These are phyloP conservation scores for Cyprinella venusta DNA, from an alignment of 2,797 vertebrate genomes.

Conservation along the genomic window DNA sequence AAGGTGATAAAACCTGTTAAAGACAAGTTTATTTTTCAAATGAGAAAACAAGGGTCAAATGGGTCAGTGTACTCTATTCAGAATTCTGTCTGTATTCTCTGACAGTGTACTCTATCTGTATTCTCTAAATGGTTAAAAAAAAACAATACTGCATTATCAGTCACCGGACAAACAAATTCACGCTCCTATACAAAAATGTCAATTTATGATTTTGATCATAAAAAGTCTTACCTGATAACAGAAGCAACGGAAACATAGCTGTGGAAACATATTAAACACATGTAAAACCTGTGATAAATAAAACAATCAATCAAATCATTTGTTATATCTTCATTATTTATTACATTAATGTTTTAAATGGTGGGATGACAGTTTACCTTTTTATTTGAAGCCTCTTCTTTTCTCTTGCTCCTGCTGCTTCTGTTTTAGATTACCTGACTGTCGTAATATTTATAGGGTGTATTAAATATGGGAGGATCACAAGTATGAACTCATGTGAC, in stretches of 20 bases:
- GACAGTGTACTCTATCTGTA: not conserved
- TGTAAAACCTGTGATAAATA: not conserved
- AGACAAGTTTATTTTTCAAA: not conserved
- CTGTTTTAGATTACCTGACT: not conserved
- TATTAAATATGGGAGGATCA: not conserved
- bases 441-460: not conserved
- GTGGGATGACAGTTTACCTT: not conserved
- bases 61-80: not conserved
- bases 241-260: not conserved
- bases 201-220: not conserved
- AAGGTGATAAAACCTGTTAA: not conserved
- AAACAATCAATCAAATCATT: no score
- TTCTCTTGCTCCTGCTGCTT: not conserved
- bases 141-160: not conserved
- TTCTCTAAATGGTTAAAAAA: not conserved
- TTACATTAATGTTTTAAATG: not conserved
- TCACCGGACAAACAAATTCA: not conserved
- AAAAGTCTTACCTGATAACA: not conserved
- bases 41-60: not conserved
- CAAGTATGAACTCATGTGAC: not conserved
- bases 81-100: no score
- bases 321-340: no score
- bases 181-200: not conserved
- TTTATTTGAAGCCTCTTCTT: not conserved
- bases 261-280: not conserved